phyloP scores from a whole-genome alignment of 2,113 vertebrate genomes.

The Mus spicilegus region DNA sequence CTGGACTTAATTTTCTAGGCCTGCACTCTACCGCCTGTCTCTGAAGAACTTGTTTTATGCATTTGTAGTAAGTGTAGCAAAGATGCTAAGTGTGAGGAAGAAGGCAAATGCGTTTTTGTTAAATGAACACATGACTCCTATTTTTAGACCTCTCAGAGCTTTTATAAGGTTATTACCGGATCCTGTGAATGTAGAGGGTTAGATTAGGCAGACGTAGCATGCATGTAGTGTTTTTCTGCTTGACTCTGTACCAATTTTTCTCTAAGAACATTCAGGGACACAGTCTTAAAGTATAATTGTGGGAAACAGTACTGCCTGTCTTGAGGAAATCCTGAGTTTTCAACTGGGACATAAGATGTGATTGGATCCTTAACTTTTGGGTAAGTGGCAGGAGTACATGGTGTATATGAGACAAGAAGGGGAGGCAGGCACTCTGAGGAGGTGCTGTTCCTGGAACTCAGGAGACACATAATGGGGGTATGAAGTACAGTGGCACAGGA shows the following conservation, averaged over 20 bases:
- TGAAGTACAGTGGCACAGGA: not conserved
- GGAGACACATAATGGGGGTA: not conserved
- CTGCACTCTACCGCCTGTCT: not conserved
- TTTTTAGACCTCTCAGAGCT: not conserved
- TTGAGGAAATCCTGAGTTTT: not conserved
- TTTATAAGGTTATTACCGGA: not conserved
- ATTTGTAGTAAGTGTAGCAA: not conserved
- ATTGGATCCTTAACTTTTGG: not conserved
- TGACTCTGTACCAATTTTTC: not conserved
- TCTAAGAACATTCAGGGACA: not conserved
- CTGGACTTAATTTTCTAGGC: not conserved
- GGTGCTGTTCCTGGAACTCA: not conserved
- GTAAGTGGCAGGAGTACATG: not conserved
- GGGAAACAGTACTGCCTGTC: not conserved
- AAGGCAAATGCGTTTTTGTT: not conserved
- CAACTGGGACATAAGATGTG: not conserved
- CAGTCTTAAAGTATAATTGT: not conserved
- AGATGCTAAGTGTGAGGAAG: not conserved
- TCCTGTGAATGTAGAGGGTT: constrained; percentile 20
- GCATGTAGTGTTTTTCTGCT: not conserved
- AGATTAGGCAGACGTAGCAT: not conserved
- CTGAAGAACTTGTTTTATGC: not conserved
- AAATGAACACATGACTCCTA: not conserved
- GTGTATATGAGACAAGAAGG: not conserved
- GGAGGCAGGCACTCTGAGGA: not conserved